Conservation (phyloP, 2,888 invertebrate genomes). For the Hypomecis atomaria region DNA sequence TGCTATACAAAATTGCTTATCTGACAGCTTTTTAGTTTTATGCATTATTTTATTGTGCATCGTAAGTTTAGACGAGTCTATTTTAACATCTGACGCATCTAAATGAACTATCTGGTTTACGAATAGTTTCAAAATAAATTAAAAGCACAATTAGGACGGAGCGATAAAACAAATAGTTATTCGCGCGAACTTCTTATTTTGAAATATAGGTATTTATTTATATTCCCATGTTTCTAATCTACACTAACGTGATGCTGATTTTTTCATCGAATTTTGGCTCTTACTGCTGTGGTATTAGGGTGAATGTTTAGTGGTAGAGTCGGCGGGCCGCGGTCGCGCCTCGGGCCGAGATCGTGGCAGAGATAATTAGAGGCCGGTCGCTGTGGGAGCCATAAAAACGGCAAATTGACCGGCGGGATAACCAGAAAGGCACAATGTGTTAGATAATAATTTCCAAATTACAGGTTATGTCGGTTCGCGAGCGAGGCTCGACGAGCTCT, state of each 20-base stretch:
- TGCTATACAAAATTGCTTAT: slow-evolving; percentile 49
- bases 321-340: slow-evolving; percentile 60
- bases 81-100: slow-evolving; percentile 30
- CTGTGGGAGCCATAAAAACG: slow-evolving; percentile 84
- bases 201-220: slow-evolving; percentile 63
- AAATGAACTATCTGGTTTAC: slow-evolving; percentile 25
- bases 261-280: slow-evolving; percentile 45
- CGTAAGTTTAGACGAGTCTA: slow-evolving; percentile 29
- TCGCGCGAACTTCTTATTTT: slow-evolving; percentile 71
- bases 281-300: slow-evolving; percentile 44
- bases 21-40: slow-evolving; percentile 49
- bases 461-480: slow-evolving; percentile 82
- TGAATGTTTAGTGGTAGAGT: slow-evolving; percentile 41
- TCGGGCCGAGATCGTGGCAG: slow-evolving; percentile 79
- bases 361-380: slow-evolving; percentile 84
- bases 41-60: slow-evolving; percentile 35
- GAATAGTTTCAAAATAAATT: slow-evolving; percentile 57
- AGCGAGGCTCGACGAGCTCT: slow-evolving; percentile 69
- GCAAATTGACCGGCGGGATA: slow-evolving; percentile 85
- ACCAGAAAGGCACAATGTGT: slow-evolving; percentile 85
- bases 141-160: slow-evolving; percentile 63
- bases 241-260: slow-evolving; percentile 43
- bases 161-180: slow-evolving; percentile 80
- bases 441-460: slow-evolving; percentile 85
- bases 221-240: slow-evolving; percentile 78